Base-by-base conservation (phyloP, 2,888 invertebrate species). In the Margaritifera margaritifera region DNA sequence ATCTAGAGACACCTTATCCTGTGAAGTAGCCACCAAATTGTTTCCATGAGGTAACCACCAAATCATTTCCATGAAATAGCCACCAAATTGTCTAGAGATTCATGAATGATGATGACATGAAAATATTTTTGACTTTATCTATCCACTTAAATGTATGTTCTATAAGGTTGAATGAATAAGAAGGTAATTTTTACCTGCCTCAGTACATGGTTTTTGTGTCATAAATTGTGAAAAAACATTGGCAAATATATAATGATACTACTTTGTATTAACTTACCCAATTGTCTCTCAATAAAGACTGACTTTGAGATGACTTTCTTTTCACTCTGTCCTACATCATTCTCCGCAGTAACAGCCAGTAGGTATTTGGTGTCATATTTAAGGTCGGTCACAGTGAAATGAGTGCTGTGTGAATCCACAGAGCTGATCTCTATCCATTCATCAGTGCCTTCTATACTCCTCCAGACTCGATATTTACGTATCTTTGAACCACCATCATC, bases 261-360 rank as follows among this genome's bases (percentile, higher is more conserved):
- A 42, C 15, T 42, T 15, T 11, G 42, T 42, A 42, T 42, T 52
- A 6, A 74, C 90, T 78, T 73, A 88, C 88, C 80, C 59, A 80
- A 79, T 64, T 85, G 86, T 69, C 80, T 83, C 50, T 81, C 78
- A 59, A 85, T 77, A n/a, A 69, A 72, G 25, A 84, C 75, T 22
- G 84, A 71, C 59, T 84, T 83, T 50, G 80, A 72, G 4, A 82
- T 82, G 62, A 77, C 79, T 42, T 72, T 77, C 64, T 73, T 81
- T 22, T 83, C 81, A 50, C 88, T 82, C 27, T 79, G 77, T 18
- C 87, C 88, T 58, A 84, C 80, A 22, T 86, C 85, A 76, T 90
- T 90, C 69, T 88, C 88, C n/a, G 90, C 90, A 15, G 80, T 78
- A 8, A 90, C 89, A 64, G 86, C 85, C 78, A 90, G 87, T 65